A percentile compares a stretch with the other conserved stretches of the same genome.
These are phyloP conservation scores for Caenorhabditis tropicalis DNA, from an alignment of 1,140 invertebrate species.

Conservation along the genomic window DNA sequence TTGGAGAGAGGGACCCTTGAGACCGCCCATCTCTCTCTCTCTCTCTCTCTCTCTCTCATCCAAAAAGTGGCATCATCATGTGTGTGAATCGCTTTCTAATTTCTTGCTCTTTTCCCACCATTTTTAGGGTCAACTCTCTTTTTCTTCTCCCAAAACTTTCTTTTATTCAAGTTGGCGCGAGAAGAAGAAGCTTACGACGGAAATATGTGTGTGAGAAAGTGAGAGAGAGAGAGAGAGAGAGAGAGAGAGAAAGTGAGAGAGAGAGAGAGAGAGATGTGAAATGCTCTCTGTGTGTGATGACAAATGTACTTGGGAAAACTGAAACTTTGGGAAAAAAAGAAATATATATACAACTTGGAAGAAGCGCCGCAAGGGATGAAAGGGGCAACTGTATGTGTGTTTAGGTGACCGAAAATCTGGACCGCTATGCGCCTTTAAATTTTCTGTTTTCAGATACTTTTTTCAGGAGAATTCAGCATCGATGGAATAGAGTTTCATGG, in stretches of 20 bases:
- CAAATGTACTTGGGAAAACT: slow-evolving; percentile 19
- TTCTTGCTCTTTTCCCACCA: slow-evolving; percentile 7
- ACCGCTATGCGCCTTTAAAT: too few species aligned
- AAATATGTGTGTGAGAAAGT: slow-evolving; percentile 4
- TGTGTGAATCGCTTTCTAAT: slow-evolving; percentile 32
- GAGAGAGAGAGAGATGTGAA: too few species aligned
- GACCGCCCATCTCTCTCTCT: not conserved
- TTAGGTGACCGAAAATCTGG: too few species aligned
- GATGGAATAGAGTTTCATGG: too few species aligned
- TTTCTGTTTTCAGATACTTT: too few species aligned
- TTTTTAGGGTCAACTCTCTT: not conserved
- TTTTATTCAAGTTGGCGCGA: not conserved
- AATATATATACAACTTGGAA: too few species aligned
- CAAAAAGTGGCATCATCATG: not conserved
- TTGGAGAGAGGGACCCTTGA: not conserved
- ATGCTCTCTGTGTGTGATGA: too few species aligned
- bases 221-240: not conserved
- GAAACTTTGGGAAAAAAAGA: not conserved
- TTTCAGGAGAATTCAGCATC: too few species aligned
- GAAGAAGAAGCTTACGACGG: slow-evolving; percentile 15
- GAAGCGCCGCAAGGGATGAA: too few species aligned
- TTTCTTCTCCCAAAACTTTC: not conserved
- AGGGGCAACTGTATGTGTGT: too few species aligned
- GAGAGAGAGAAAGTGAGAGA: too few species aligned
- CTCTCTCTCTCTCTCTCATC: not conserved